phyloP scores from a whole-genome alignment of 2,888 invertebrate genomes.

The Drosophila silvestris region DNA sequence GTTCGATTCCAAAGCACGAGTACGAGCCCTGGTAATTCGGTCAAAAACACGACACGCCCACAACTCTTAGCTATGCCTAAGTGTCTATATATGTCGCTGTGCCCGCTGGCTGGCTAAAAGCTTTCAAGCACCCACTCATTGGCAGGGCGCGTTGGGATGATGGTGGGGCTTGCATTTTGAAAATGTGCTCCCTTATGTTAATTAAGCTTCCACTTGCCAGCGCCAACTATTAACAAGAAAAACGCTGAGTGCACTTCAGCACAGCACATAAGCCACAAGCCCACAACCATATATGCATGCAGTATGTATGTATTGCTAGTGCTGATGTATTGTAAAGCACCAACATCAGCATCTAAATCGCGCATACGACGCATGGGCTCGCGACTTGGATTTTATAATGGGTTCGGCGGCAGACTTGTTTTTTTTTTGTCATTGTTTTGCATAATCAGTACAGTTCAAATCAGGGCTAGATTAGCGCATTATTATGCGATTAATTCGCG shows the following conservation, averaged over 20 bases:
- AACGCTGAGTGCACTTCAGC: conserved; percentile 66
- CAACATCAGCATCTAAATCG: conserved; percentile 33
- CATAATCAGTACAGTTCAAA: conserved; percentile 66
- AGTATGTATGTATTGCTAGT: not conserved
- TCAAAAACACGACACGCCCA: conserved; percentile 18
- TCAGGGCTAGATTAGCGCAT: conserved; percentile 67
- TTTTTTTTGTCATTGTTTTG: conserved; percentile 19
- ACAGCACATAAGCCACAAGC: conserved; percentile 33
- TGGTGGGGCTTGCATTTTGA: conserved; percentile 24
- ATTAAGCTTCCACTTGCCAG: conserved; percentile 74
- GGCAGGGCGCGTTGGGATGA: conserved; percentile 5
- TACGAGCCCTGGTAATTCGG: not conserved
- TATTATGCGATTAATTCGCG: conserved; percentile 62
- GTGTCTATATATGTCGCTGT: conserved; percentile 6
- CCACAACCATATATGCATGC: not conserved
- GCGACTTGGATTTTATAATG: conserved; percentile 45
- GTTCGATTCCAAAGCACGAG: not conserved
- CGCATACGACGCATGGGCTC: conserved; percentile 44
- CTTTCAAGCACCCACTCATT: conserved; percentile 68
- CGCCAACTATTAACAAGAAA: conserved; percentile 71
- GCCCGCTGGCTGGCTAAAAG: conserved; percentile 57
- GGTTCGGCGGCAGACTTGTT: conserved; percentile 11
- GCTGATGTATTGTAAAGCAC: conserved; percentile 8
- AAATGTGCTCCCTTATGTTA: conserved; percentile 71
- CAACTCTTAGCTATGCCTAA: conserved; percentile 1